Conservation (phyloP, 2,888 invertebrate genomes). For the Stratiomys singularior region DNA sequence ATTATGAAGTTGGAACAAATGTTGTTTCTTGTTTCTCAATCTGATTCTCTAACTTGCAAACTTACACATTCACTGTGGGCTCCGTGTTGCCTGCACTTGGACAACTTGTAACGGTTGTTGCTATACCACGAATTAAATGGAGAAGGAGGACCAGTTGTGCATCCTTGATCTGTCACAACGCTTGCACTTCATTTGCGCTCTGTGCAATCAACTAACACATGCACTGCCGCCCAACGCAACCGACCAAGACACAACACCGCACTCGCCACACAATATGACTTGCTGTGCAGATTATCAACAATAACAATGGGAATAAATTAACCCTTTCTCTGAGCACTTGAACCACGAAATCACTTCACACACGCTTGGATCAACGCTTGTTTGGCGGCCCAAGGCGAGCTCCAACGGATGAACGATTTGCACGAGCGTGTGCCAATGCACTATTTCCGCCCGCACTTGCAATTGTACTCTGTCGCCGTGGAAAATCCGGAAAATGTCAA, state of each 20-base stretch:
- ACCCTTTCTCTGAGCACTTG: neutral
- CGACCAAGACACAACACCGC: conserved; percentile 1
- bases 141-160: conserved; percentile 43
- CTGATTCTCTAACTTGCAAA: neutral
- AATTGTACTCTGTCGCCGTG: neutral
- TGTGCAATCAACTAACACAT: conserved; percentile 18
- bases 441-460: conserved; percentile 6
- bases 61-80: conserved; percentile 30
- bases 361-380: neutral
- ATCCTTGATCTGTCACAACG: conserved; percentile 42
- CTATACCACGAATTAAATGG: conserved; percentile 13
- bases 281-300: conserved; percentile 6
- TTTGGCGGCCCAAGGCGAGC: neutral
- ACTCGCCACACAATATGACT: conserved; percentile 16
- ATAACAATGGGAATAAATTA: conserved; percentile 12
- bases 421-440: neutral
- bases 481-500: conserved; percentile 35
- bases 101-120: neutral
- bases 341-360: neutral
- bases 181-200: conserved; percentile 37
- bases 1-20: neutral
- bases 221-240: conserved; percentile 19
- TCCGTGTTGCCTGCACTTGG: neutral
- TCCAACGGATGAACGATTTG: neutral
- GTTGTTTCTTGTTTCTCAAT: neutral